Conservation (phyloP, 2,888 invertebrate genomes). For the Adineta ricciae region DNA sequence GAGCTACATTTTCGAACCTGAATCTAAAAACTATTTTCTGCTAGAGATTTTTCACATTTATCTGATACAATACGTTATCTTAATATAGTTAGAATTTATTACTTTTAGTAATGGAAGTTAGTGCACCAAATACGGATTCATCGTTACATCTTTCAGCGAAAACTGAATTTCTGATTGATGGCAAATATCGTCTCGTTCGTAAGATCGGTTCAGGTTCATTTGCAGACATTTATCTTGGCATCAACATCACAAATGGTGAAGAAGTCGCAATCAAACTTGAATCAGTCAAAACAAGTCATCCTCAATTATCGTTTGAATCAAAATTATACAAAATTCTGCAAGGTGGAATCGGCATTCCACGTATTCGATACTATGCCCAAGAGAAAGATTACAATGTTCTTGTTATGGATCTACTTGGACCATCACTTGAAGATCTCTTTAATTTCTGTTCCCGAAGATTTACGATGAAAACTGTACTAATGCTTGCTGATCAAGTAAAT, state of each 20-base stretch:
- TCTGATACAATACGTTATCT: no score
- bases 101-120: not conserved
- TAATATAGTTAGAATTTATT: no score
- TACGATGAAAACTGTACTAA: no score
- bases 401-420: no score
- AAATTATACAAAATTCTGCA: no score
- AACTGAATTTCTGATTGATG: constrained; percentile 31
- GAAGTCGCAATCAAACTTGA: constrained; percentile 55
- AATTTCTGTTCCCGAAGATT: no score
- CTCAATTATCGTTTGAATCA: constrained; percentile 54
- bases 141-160: constrained; percentile 29
- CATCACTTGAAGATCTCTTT: no score
- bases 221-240: constrained; percentile 52
- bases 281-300: constrained; percentile 53
- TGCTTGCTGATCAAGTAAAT: constrained; percentile 78
- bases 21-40: no score
- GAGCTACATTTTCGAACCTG: no score
- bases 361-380: constrained; percentile 68
- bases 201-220: constrained; percentile 52
- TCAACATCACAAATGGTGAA: constrained; percentile 50
- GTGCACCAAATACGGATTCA: constrained; percentile 20
- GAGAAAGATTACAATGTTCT: constrained; percentile 95
- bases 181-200: constrained; percentile 48
- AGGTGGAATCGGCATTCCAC: constrained; percentile 52
- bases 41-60: no score